Conservation (phyloP, 2,113 vertebrate genomes). For the Carettochelys insculpta region DNA sequence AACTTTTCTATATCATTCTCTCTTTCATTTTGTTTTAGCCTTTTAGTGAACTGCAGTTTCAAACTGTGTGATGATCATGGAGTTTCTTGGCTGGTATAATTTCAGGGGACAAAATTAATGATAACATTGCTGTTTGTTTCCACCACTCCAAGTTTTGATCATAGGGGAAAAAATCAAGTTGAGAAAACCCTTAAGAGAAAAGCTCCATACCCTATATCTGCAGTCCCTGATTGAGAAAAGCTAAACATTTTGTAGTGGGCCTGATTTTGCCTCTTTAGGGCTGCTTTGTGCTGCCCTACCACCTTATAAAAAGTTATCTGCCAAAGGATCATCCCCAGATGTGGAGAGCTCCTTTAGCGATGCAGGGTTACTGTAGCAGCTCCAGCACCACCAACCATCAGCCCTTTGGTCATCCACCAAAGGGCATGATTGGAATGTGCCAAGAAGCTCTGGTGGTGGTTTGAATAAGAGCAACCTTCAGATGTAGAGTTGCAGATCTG, state of each 20-base stretch:
- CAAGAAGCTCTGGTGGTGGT: too few relatives aligned
- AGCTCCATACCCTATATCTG: neutral
- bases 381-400: rapidly evolving
- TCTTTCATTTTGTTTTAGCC: conserved; percentile 1
- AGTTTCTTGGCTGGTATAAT: neutral
- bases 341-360: neutral
- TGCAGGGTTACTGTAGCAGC: neutral
- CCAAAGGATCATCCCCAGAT: neutral
- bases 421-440: too few relatives aligned
- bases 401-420: neutral
- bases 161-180: neutral
- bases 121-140: neutral
- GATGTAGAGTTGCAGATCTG: neutral
- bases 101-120: neutral
- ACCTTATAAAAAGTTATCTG: neutral
- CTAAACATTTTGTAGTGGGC: neutral
- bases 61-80: neutral
- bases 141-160: neutral
- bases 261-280: rapidly evolving
- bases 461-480: neutral
- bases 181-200: neutral
- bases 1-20: neutral
- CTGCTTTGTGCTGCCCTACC: neutral
- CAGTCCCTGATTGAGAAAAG: neutral
- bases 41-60: neutral